Base-by-base conservation (phyloP, 2,797 vertebrate species). In the Pangasius djambal region DNA sequence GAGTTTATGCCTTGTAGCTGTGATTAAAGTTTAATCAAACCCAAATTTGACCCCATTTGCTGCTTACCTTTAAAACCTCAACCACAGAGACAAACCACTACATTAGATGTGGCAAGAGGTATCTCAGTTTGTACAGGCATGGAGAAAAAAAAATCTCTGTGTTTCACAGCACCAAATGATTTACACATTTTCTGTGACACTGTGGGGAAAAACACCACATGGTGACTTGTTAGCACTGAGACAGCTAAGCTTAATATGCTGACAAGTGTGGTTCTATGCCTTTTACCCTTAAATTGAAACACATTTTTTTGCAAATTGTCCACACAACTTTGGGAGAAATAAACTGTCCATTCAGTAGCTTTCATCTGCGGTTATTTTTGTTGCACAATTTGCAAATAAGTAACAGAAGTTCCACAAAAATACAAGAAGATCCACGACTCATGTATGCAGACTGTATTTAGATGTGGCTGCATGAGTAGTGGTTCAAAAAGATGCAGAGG, bases 1-100 rank as follows among this genome's bases (percentile, higher is more conserved):
- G 82, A 18, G 44, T 84, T 85, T 69, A 69, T 85, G 63, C 63
- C 83, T 85, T 69, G 83, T 7, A 52, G 83, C 44, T 85, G 25
- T 69, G 69, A 85, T 85, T 85, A 85, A 85, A 85, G 44, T 85
- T 69, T 69, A 85, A 85, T 85, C 83, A 69, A 85, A 69, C 44
- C 44, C 83, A 69, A 85, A 85, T 85, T 69, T 85, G 83, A 85
- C 63, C 83, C 83, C 44, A 69, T 69, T 85, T 85, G 63, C 48
- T 52, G 63, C 83, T 69, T 69, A 85, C 63, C 48, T 69, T 85
- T 67, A 52, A 85, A 67, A 52, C 63, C 44, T 69, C 28, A 69
- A 52, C 44, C 83, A 34, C 83, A 81, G 25, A 44, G 40, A 61
- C 55, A 86, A 84, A 69, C 83, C 40, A 34, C 44, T 22, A 5